Percentiles rank a stretch among this genome's conserved stretches.
Conservation (phyloP, 2,113 vertebrate genomes). For the Centropus bengalensis region DNA sequence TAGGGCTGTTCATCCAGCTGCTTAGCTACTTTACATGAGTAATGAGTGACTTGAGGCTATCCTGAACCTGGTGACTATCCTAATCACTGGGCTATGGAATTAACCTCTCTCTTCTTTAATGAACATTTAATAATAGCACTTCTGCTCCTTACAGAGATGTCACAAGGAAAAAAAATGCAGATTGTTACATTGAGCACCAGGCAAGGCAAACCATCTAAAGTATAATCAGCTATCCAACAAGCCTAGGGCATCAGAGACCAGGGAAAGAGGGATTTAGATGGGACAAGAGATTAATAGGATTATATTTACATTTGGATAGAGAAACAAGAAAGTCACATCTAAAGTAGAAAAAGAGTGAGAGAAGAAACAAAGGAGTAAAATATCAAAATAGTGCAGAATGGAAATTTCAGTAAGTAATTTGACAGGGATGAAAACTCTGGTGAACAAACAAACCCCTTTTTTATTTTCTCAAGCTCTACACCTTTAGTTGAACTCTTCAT, state of each 20-base stretch:
- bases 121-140: not conserved
- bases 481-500: constrained; percentile 22
- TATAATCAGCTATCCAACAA: not conserved
- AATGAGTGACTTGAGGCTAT: not conserved
- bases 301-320: not conserved
- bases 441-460: constrained; percentile 4
- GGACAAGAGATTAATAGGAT: not conserved
- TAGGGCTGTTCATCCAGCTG: not conserved
- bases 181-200: not conserved
- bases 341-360: not conserved
- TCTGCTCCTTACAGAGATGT: not conserved
- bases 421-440: not conserved
- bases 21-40: not conserved
- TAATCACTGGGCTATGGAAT: not conserved
- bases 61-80: not conserved
- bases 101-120: not conserved
- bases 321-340: not conserved
- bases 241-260: not conserved
- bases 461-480: constrained; percentile 8
- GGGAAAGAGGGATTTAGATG: not conserved
- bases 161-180: not conserved
- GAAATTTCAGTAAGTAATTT: not conserved
- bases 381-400: not conserved
- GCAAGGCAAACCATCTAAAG: not conserved
- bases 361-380: not conserved